Conservation (phyloP, 2,888 invertebrate species). For the Augochlorella aurata region DNA sequence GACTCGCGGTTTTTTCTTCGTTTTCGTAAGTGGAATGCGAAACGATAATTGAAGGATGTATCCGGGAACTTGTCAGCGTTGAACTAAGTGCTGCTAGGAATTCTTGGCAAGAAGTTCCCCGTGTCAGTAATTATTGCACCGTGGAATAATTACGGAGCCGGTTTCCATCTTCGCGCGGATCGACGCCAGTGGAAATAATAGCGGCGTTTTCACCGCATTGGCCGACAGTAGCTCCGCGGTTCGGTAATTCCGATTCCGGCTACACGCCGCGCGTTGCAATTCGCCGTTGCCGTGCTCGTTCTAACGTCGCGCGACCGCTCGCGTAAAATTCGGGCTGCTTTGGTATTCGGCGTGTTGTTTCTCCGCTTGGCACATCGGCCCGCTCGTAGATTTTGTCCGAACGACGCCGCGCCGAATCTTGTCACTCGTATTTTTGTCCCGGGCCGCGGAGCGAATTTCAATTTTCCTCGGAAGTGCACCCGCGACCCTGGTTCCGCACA, state of each 20-base stretch:
- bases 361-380: conserved; percentile 41
- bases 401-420: conserved; percentile 39
- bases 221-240: conserved; percentile 29
- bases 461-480: conserved; percentile 18
- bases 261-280: conserved; percentile 31
- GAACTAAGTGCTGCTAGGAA: conserved; percentile 46
- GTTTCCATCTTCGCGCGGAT: conserved; percentile 52
- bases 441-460: conserved; percentile 41
- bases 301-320: conserved; percentile 28
- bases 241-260: conserved; percentile 36
- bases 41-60: conserved; percentile 7
- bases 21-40: background rate
- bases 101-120: conserved; percentile 32
- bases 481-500: background rate
- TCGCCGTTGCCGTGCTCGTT: background rate
- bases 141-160: conserved; percentile 51
- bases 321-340: conserved; percentile 46
- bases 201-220: conserved; percentile 13
- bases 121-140: conserved; percentile 55
- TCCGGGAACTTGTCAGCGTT: conserved; percentile 19
- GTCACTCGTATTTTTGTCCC: conserved; percentile 14
- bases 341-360: conserved; percentile 48
- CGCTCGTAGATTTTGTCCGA: conserved; percentile 45
- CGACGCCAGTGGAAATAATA: conserved; percentile 40
- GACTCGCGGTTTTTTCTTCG: background rate